Conservation (phyloP, 2,113 vertebrate species). For the Phyllopteryx taeniolatus region DNA sequence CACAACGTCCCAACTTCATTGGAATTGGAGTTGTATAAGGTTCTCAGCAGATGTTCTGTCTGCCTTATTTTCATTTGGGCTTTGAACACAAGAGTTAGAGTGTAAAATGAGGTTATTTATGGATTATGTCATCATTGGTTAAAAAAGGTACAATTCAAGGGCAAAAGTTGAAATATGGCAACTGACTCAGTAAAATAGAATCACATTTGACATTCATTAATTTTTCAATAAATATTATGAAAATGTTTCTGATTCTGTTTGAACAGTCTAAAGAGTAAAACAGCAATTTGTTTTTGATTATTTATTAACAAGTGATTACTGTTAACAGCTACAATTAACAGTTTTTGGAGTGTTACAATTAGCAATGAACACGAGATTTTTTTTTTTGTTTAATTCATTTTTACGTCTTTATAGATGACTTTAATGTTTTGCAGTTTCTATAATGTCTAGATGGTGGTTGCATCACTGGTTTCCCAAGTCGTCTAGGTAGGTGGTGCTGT, state of each 20-base stretch:
- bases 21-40: too few relatives aligned
- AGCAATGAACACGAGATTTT: not conserved
- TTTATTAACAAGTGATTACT: not conserved
- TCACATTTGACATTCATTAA: not conserved
- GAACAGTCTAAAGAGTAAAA: not conserved
- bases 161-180: not conserved
- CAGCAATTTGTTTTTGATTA: not conserved
- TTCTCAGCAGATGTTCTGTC: not conserved
- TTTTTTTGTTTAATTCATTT: not conserved
- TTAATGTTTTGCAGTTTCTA: conserved; percentile 65
- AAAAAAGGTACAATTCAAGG: not conserved
- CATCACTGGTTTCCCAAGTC: conserved; percentile 39
- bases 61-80: not conserved
- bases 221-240: not conserved
- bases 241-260: not conserved
- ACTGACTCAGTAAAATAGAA: not conserved
- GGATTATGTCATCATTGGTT: not conserved
- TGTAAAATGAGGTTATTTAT: not conserved
- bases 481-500: conserved; percentile 54
- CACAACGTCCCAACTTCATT: too few relatives aligned
- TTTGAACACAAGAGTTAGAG: not conserved
- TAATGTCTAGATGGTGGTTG: conserved; percentile 54
- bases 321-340: not conserved
- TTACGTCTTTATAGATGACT: not conserved
- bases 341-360: not conserved